These are phyloP conservation scores for Dusona sp. DNA, from an alignment of 2,888 invertebrate species.

Conservation along the genomic window DNA sequence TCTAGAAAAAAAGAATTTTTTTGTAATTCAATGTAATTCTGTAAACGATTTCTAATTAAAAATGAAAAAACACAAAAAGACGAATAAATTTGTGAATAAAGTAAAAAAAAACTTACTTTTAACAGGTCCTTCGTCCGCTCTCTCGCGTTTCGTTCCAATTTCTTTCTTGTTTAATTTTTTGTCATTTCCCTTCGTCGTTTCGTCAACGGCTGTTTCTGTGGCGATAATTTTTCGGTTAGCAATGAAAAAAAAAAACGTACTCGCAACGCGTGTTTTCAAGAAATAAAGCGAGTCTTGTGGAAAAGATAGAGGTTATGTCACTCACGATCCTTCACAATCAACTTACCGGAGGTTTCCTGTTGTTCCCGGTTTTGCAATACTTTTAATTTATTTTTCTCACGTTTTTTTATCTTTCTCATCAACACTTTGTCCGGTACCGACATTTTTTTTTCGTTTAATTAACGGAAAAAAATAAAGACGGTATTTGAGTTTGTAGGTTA, in stretches of 20 bases:
- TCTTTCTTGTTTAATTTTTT: slow-evolving; percentile 55
- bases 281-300: background rate
- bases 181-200: slow-evolving; percentile 32
- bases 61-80: background rate
- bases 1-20: slow-evolving; percentile 50
- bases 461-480: background rate
- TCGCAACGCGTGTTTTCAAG: background rate
- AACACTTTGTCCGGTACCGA: slow-evolving; percentile 90
- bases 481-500: no score
- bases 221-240: background rate
- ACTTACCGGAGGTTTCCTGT: slow-evolving; percentile 79
- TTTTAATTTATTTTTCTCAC: slow-evolving; percentile 90
- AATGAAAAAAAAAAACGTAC: background rate
- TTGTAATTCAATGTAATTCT: background rate
- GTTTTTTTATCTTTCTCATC: slow-evolving; percentile 91
- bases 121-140: slow-evolving; percentile 65
- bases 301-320: slow-evolving; percentile 15
- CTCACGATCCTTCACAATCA: background rate
- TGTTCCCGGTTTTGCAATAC: slow-evolving; percentile 87
- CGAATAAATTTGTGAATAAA: background rate
- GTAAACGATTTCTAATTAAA: background rate
- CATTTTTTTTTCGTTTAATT: slow-evolving; percentile 72
- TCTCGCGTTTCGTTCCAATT: slow-evolving; percentile 69
- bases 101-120: slow-evolving; percentile 73
- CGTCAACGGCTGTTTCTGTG: slow-evolving; percentile 29